Evolutionary conservation across 2,113 vertebrate species (phyloP), one percentile per base, ranked within the genome.

Genomic region (Paraplagusia blochii): DNA sequence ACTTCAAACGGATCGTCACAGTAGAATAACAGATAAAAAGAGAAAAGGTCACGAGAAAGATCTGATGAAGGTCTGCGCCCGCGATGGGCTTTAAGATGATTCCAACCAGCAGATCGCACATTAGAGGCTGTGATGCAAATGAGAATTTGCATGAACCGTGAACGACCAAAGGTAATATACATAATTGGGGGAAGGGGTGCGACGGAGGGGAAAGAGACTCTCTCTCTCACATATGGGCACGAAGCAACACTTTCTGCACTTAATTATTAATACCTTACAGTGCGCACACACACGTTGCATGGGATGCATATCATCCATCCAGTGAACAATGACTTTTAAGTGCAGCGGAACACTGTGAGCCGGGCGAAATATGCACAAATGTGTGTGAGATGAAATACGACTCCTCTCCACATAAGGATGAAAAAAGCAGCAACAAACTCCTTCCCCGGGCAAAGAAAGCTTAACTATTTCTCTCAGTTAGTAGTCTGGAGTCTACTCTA

Each of bases 201-300:
- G 18, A 17, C 19, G 14, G 35, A 35, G 5, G 11, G 14, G 35
- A 18, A 19, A 12, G 39, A 40, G 59, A 46, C 46, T 44, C 63
- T 74, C 65, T 71, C 69, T 70, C 87, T 86, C 75, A 84, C 80
- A 79, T 74, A 62, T 43, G 64, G 77, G 79, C 80, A 84, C 58
- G 71, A 84, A 86, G 83, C 77, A 87, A 88, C 81, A 84, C 77
- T 82, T 82, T 80, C 79, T 74, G 4, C 74, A 19, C 55, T 83
- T 78, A 86, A 81, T 85, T 77, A 85, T 88, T 85, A 87, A 85
- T 86, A 86, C 58, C 52, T 71, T 74, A 77, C 63, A 75, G 73
- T 58, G 64, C 68, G 58, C 70, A 57, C 53, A 69, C 53, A 69
- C 67, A 71, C 57, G 71, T 74, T 66, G 74, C 77, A 72, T 78